A percentile compares a stretch with the other conserved stretches of the same genome.
Evolutionary conservation across 1,140 invertebrate species (phyloP).

Genomic region (Drosophila willistoni): DNA sequence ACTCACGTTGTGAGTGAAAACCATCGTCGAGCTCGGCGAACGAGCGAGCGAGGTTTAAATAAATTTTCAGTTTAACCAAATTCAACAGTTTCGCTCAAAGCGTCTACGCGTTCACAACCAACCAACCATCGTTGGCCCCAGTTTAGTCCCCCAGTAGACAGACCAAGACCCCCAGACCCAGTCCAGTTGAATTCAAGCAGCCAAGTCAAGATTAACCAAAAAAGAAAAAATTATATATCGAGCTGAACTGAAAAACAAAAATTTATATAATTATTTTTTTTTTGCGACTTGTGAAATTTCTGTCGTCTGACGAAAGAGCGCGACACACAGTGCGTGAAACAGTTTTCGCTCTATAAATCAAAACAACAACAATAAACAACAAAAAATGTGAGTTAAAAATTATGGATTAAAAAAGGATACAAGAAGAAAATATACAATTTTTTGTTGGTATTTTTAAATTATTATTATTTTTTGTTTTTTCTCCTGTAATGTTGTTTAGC

Average conservation of each 20-base stretch:
- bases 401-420: constrained; percentile 8
- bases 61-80: constrained; percentile 75
- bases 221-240: constrained; percentile 30
- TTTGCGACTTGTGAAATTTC: constrained; percentile 50
- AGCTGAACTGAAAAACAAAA: constrained; percentile 13
- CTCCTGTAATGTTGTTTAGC: constrained; percentile 2
- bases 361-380: constrained; percentile 4
- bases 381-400: constrained; percentile 47
- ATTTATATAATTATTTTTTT: constrained; percentile 44
- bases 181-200: neutral
- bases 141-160: neutral
- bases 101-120: constrained; percentile 76
- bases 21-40: constrained; percentile 14
- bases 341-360: constrained; percentile 23
- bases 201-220: constrained; percentile 3
- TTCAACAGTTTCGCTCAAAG: constrained; percentile 75
- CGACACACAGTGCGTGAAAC: constrained; percentile 23
- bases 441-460: neutral
- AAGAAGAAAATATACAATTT: constrained; percentile 10
- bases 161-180: too few relatives aligned
- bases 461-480: neutral
- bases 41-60: constrained; percentile 72
- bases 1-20: constrained; percentile 54
- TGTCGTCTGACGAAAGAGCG: constrained; percentile 18
- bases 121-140: constrained; percentile 53